Base-by-base conservation (phyloP, 1,140 invertebrate genomes). In the Hesperophylax magnus region DNA sequence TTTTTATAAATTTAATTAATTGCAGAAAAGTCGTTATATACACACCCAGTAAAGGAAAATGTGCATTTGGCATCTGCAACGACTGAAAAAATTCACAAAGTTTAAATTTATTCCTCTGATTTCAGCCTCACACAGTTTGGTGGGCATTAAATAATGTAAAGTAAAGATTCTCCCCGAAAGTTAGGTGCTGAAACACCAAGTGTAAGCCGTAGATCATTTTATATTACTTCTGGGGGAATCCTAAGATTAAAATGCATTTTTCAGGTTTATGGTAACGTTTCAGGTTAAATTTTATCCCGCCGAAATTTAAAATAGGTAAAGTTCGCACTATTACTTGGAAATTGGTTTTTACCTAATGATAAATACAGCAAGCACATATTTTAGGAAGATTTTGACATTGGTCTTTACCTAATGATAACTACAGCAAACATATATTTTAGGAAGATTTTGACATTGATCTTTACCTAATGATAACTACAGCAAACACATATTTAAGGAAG, bases 151-250 rank as follows among this genome's bases (percentile, higher is more conserved):
- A 31, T 75, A 72, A 82, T 52, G 52, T 71, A 54, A 58, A 80
- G 75, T 80, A 82, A 76, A 54, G 63, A 60, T 22, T 54, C 81
- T 60, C 34, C 34, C 74, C 60, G 39, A 77, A 78, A 79, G 54
- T 76, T 82, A 60, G 71, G 61, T 47, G 78, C 75, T 63, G 65
- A 82, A 56, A 74, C 81, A 71, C 77, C 77, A 53, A 82, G 80
- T 79, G 72, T 79, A 56, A 79, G 60, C 61, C 81, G 67, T 82
- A 67, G 53, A 81, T 79, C 77, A 79, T 20, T 67, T 74, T 74
- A 74, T 75, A 74, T 79, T 79, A 79, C 69, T 74, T 74, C 77
- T 58, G 65, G 53, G 77, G 67, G 67, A 74, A 71, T 79, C 56
- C 69, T 63, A 17, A 69, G 54, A 61, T 74, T 79, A 63, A 79